Evolutionary conservation across 23 tunicate species (phyloP).

Genomic region (Oikopleura albicans): DNA sequence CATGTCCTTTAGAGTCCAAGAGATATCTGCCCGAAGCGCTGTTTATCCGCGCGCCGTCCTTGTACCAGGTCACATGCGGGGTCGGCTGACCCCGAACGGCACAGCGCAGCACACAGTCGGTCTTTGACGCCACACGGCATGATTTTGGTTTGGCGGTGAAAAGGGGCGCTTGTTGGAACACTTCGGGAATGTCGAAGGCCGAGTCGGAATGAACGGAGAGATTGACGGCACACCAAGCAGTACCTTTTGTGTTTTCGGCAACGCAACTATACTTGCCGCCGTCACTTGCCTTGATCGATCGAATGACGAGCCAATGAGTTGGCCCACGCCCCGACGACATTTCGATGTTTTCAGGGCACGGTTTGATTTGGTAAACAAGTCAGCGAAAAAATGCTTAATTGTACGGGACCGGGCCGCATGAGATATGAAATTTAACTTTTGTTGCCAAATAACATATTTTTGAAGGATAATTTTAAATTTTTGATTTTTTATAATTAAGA

Average conservation of each 20-base stretch:
- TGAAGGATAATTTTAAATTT: no score
- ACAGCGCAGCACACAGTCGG: conserved; percentile 1
- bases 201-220: neutral
- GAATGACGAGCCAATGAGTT: neutral
- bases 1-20: neutral
- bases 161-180: neutral
- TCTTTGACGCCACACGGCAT: neutral
- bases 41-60: neutral
- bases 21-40: neutral
- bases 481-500: no score
- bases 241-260: neutral
- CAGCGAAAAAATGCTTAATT: no score
- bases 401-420: no score
- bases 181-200: neutral
- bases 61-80: neutral
- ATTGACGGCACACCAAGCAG: neutral
- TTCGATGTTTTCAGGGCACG: no score
- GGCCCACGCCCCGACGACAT: neutral
- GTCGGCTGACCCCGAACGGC: neutral
- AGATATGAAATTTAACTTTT: no score
- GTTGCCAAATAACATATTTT: no score
- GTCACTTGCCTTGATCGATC: neutral
- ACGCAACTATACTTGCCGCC: neutral
- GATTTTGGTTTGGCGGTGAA: conserved; percentile 5
- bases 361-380: no score